phyloP scores from a whole-genome alignment of 2,797 vertebrate genomes.

The Luscinia megarhynchos region DNA sequence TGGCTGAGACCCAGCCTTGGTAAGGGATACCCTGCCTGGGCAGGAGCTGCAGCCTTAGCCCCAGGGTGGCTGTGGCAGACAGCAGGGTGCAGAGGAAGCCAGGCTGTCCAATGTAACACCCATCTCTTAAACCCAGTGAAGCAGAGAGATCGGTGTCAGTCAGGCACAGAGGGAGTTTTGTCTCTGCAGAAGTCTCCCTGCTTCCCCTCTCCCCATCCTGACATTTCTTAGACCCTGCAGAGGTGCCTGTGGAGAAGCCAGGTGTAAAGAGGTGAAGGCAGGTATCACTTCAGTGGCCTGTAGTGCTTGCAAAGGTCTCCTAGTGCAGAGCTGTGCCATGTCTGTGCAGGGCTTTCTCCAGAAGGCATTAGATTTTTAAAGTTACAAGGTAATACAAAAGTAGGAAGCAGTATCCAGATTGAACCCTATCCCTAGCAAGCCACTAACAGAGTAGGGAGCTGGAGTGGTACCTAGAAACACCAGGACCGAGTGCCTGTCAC shows the following conservation, averaged over 20 bases:
- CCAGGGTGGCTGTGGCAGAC: background rate
- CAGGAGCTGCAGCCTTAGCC: background rate
- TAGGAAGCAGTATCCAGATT: background rate
- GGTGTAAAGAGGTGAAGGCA: background rate
- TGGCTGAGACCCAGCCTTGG: background rate
- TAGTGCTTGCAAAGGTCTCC: background rate
- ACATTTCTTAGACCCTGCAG: background rate
- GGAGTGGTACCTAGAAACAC: background rate
- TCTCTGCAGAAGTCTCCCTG: background rate
- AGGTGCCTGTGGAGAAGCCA: background rate
- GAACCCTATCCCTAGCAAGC: background rate
- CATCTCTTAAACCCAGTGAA: background rate
- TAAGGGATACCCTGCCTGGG: background rate
- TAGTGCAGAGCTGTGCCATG: background rate
- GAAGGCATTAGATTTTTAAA: background rate
- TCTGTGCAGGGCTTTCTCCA: background rate
- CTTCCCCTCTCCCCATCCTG: background rate
- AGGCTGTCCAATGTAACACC: rapidly evolving
- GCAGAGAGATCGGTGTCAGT: background rate
- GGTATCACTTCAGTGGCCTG: background rate
- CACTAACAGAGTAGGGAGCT: no score
- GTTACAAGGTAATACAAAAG: background rate
- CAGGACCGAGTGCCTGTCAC: background rate
- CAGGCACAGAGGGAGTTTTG: background rate
- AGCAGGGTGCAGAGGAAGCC: background rate